These are phyloP conservation scores for Aporrectodea caliginosa DNA, from an alignment of 1,140 invertebrate genomes.

Conservation along the genomic window DNA sequence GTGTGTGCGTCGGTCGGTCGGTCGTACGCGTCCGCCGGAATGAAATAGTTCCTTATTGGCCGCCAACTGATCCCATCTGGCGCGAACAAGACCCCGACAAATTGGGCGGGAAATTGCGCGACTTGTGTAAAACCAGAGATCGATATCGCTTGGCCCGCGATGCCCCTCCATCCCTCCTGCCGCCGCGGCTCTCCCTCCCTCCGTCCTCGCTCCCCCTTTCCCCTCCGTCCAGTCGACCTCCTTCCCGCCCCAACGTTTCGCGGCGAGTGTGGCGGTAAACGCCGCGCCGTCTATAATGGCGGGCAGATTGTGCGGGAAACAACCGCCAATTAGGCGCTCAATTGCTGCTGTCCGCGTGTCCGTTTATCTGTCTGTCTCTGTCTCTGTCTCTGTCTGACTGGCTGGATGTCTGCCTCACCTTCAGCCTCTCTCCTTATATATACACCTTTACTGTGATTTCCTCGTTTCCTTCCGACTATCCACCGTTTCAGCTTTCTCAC, in stretches of 20 bases:
- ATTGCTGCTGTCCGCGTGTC: not conserved
- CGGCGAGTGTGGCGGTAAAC: not conserved
- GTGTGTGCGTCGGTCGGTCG: not conserved
- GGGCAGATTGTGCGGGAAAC: not conserved
- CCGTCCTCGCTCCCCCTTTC: no score
- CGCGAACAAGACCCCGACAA: not conserved
- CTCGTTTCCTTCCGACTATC: no score
- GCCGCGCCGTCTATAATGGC: not conserved
- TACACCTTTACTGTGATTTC: no score
- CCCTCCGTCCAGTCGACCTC: no score
- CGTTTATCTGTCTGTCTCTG: not conserved
- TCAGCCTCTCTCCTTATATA: no score
- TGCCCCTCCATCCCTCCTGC: no score
- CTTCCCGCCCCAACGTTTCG: no score
- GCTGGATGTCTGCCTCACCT: no score
- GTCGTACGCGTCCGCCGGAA: no score
- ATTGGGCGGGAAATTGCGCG: not conserved
- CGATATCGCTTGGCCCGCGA: not conserved
- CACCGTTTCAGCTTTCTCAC: no score
- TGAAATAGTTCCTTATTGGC: not conserved
- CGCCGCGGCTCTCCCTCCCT: no score
- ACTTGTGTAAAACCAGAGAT: not conserved
- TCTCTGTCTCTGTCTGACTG: not conserved
- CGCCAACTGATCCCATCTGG: not conserved
- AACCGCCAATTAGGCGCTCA: not conserved